Evolutionary conservation across 2,888 invertebrate species (phyloP).

Genomic region (Terebella lapidaria): DNA sequence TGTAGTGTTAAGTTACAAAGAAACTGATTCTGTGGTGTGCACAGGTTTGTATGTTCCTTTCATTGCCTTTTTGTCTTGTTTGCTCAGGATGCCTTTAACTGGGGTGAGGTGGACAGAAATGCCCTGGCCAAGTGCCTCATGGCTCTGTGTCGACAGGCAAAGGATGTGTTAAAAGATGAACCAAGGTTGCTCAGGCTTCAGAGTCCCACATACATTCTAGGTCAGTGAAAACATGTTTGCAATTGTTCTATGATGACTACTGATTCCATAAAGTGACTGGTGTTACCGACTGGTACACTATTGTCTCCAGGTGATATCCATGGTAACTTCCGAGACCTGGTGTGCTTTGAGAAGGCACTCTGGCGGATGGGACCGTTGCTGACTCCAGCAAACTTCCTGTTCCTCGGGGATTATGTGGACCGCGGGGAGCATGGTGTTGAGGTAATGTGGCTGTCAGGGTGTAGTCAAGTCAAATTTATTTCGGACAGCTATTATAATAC

Average conservation of each 20-base stretch:
- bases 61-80: no score
- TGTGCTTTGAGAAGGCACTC: slow-evolving; percentile 65
- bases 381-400: slow-evolving; percentile 64
- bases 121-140: slow-evolving; percentile 58
- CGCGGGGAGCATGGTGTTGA: slow-evolving; percentile 67
- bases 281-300: no score
- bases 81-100: slow-evolving; percentile 45
- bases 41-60: no score
- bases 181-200: slow-evolving; percentile 57
- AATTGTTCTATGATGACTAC: no score
- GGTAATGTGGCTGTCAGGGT: slow-evolving; percentile 42
- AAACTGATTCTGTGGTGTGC: no score
- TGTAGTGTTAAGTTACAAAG: no score
- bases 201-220: slow-evolving; percentile 61
- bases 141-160: slow-evolving; percentile 61
- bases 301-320: slow-evolving; percentile 67
- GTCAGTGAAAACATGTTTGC: slow-evolving; percentile 36
- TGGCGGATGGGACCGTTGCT: slow-evolving; percentile 67
- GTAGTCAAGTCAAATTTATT: no score
- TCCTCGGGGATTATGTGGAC: slow-evolving; percentile 75
- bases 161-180: slow-evolving; percentile 58
- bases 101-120: slow-evolving; percentile 54
- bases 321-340: slow-evolving; percentile 67
- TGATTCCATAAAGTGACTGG: no score
- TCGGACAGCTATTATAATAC: no score